phyloP scores from a whole-genome alignment of 1,140 invertebrate species.

The Cotesia typhae region DNA sequence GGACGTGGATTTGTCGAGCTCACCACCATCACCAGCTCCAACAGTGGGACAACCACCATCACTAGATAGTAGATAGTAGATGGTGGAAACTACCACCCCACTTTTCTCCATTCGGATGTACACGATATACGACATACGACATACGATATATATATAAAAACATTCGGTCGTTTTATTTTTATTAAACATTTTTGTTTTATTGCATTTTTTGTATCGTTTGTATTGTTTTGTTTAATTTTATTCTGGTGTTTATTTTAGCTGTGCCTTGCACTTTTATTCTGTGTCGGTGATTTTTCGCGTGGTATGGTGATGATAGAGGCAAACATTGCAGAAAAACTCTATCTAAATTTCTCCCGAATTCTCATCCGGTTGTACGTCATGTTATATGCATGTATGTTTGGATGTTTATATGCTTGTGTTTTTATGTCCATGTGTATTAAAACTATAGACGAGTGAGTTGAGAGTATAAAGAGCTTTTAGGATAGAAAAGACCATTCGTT shows the following conservation, averaged over 20 bases:
- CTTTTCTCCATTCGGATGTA: too few relatives aligned
- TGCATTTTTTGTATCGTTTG: background rate
- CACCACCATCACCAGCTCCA: slow-evolving; percentile 10
- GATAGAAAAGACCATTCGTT: slow-evolving; percentile 36
- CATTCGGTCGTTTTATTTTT: background rate
- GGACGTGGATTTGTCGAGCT: slow-evolving; percentile 36
- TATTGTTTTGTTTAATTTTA: slow-evolving; percentile 11
- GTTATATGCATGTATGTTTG: slow-evolving; percentile 24
- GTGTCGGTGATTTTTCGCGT: slow-evolving; percentile 7
- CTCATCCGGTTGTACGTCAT: slow-evolving; percentile 21
- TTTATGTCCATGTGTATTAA: background rate
- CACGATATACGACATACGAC: too few relatives aligned
- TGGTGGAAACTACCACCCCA: too few relatives aligned
- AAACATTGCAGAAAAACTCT: too few relatives aligned
- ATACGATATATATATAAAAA: slow-evolving; percentile 5
- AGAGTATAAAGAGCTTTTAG: slow-evolving; percentile 10
- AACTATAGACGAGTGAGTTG: slow-evolving; percentile 16
- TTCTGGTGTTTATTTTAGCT: slow-evolving; percentile 19
- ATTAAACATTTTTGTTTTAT: slow-evolving; percentile 22
- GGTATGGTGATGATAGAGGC: slow-evolving; percentile 25
- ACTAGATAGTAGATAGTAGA: too few relatives aligned
- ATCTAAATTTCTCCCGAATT: slow-evolving; percentile 25
- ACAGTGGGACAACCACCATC: background rate
- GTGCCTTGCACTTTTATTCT: slow-evolving; percentile 24
- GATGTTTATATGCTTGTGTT: background rate